A percentile compares a stretch with the other conserved stretches of the same genome.
Conservation (phyloP, 2,888 invertebrate species). For the Nomada ferruginata region DNA sequence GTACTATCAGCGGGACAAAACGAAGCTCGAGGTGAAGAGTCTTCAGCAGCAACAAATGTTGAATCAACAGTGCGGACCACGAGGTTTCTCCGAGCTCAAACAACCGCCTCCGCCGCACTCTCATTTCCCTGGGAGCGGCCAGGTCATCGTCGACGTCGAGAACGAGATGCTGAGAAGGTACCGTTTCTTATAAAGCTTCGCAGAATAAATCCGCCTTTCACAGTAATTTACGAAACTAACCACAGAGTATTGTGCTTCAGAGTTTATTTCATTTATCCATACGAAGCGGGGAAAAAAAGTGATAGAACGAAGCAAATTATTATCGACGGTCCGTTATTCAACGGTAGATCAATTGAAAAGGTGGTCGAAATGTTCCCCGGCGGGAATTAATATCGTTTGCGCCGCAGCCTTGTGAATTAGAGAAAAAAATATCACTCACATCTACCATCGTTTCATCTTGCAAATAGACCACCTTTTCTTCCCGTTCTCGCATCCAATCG, state of each 20-base stretch:
- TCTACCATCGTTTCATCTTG: not conserved
- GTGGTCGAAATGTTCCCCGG: not conserved
- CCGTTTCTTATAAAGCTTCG: not conserved
- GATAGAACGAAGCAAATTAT: too few species aligned
- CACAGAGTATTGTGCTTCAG: not conserved
- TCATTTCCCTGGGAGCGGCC: constrained; percentile 92
- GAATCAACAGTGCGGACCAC: constrained; percentile 89
- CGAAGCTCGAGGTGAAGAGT: constrained; percentile 91
- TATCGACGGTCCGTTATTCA: too few species aligned
- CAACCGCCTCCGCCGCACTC: constrained; percentile 89
- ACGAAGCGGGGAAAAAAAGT: too few species aligned
- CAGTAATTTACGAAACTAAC: not conserved
- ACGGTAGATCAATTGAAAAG: not conserved
- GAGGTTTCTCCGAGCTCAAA: constrained; percentile 84
- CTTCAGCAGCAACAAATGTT: constrained; percentile 91
- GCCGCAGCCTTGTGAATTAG: not conserved
- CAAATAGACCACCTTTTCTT: constrained; percentile 40
- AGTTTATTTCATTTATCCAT: not conserved
- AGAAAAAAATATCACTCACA: too few species aligned
- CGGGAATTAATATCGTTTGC: not conserved
- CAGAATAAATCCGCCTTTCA: too few species aligned
- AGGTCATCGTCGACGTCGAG: constrained; percentile 93
- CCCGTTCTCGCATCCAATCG: not conserved
- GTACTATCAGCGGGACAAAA: constrained; percentile 95
- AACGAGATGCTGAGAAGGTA: constrained; percentile 87